Evolutionary conservation across 2,113 vertebrate genomes (phyloP).

Genomic region (Chloropsis cyanopogon): DNA sequence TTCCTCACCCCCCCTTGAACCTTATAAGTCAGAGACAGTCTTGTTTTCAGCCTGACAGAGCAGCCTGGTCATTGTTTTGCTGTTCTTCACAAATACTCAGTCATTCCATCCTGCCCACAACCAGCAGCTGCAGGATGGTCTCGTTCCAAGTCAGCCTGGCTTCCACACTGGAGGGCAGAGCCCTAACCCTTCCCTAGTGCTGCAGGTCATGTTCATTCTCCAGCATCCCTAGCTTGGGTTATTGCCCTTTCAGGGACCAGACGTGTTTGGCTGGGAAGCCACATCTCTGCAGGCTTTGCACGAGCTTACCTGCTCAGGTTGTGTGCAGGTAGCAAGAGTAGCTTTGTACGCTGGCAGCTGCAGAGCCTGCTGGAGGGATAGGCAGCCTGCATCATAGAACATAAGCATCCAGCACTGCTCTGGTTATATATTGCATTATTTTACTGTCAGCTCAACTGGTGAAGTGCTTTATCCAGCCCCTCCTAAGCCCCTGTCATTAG

Average conservation of each 20-base stretch:
- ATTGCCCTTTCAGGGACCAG: not conserved
- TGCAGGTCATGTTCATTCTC: not conserved
- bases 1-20: not conserved
- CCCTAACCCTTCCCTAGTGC: not conserved
- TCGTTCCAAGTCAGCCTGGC: fast-evolving
- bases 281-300: not conserved
- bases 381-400: not conserved
- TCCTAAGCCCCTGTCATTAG: not conserved
- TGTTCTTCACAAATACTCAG: not conserved
- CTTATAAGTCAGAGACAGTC: fast-evolving
- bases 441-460: not conserved
- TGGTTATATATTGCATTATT: not conserved
- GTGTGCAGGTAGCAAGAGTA: not conserved
- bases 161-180: not conserved
- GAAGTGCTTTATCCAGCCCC: not conserved
- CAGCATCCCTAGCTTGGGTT: not conserved
- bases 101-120: not conserved
- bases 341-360: not conserved
- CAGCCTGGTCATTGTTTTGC: not conserved
- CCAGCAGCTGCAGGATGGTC: not conserved
- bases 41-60: not conserved
- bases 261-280: not conserved
- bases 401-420: not conserved
- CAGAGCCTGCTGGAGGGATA: not conserved
- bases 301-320: not conserved